Evolutionary conservation across 2,113 vertebrate species (phyloP).

Genomic region (Albula goreensis): DNA sequence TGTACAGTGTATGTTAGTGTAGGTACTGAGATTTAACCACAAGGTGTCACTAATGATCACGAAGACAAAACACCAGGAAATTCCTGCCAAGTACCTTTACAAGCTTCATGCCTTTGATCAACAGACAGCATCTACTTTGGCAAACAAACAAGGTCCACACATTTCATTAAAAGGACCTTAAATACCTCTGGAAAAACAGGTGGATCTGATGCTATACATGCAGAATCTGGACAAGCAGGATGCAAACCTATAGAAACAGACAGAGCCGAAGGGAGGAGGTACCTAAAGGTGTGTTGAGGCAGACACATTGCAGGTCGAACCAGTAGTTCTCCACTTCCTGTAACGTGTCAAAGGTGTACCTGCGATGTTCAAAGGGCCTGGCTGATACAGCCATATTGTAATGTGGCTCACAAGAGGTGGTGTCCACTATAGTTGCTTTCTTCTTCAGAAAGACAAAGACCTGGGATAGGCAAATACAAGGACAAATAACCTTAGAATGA

Average conservation of each 20-base stretch:
- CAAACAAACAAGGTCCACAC: background rate
- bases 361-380: conserved; percentile 79
- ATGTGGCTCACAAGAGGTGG: conserved; percentile 88
- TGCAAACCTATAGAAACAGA: background rate
- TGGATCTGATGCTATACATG: background rate
- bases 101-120: background rate
- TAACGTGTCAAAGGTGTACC: conserved; percentile 72
- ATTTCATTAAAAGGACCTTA: background rate
- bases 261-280: conserved; percentile 19
- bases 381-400: conserved; percentile 85
- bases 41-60: background rate
- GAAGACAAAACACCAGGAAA: background rate
- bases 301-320: conserved; percentile 95
- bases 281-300: conserved; percentile 92
- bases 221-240: background rate
- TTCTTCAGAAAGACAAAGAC: conserved; percentile 84
- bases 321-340: conserved; percentile 90
- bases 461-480: conserved; percentile 56
- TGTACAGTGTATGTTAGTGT: background rate
- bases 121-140: background rate
- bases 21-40: background rate
- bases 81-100: background rate
- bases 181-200: background rate
- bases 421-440: conserved; percentile 82
- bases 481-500: background rate